A percentile compares a stretch with the other conserved stretches of the same genome.
Conservation (phyloP, 2,797 vertebrate species). For the Phoeniculus purpureus region DNA sequence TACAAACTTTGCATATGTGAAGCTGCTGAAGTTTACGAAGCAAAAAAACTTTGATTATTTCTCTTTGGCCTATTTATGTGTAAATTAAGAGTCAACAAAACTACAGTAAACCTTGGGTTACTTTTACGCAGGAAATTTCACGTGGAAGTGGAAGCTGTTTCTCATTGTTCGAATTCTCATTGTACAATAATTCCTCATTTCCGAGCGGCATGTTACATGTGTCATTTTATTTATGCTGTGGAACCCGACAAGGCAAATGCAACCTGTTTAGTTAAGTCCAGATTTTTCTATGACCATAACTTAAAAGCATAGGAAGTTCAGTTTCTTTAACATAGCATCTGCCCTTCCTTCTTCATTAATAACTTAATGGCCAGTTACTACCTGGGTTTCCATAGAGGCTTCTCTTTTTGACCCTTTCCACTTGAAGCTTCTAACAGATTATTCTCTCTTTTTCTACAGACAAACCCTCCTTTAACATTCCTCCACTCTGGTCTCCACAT, state of each 20-base stretch:
- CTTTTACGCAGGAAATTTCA: conserved; percentile 67
- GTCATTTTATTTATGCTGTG: conserved; percentile 73
- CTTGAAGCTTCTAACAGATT: neutral
- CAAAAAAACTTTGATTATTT: conserved; percentile 8
- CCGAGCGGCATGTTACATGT: conserved; percentile 71
- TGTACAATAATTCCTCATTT: conserved; percentile 70
- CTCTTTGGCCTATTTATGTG: conserved; percentile 17
- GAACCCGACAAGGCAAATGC: conserved; percentile 56
- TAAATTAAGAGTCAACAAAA: conserved; percentile 38
- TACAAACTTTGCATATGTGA: neutral
- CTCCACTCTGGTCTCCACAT: neutral
- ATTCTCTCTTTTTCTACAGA: neutral
- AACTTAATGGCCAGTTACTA: conserved; percentile 55
- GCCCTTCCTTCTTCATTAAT: conserved; percentile 3
- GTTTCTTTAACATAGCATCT: conserved; percentile 60
- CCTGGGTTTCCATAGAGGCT: conserved; percentile 9
- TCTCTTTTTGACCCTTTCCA: conserved; percentile 32
- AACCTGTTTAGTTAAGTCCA: conserved; percentile 76
- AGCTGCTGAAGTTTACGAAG: neutral
- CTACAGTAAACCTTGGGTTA: conserved; percentile 34
- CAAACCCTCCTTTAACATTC: neutral
- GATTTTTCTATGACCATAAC: conserved; percentile 68
- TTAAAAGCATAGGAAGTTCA: conserved; percentile 67
- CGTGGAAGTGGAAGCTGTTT: conserved; percentile 73
- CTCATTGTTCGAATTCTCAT: conserved; percentile 74